phyloP scores from a whole-genome alignment of 35 echinoderm and acorn worm species.

The Ophioderma brevispina region DNA sequence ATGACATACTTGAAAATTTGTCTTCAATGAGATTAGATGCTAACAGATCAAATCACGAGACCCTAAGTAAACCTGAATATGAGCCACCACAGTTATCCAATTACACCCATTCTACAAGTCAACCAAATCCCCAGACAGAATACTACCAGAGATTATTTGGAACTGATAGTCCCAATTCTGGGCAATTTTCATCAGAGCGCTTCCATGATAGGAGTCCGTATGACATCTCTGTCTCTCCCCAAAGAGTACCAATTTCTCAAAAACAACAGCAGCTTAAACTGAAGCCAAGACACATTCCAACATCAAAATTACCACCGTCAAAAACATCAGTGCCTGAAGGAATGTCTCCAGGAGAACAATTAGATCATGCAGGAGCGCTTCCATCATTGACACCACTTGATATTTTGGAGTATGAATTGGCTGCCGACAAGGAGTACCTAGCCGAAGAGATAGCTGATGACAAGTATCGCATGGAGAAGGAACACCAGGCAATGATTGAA shows the following conservation, averaged over 20 bases:
- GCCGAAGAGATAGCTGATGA: background rate
- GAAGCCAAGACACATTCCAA: background rate
- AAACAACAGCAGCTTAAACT: background rate
- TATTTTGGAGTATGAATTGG: background rate
- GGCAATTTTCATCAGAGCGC: background rate
- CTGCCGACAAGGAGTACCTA: background rate
- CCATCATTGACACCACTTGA: background rate
- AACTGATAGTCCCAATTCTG: background rate
- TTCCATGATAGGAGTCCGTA: background rate
- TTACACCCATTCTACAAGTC: background rate
- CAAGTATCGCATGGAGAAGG: background rate
- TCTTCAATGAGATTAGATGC: background rate
- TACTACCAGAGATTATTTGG: background rate
- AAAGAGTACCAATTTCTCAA: background rate
- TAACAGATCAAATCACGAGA: background rate
- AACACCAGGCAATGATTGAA: background rate
- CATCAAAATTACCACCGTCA: background rate
- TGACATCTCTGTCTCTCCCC: background rate
- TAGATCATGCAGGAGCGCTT: background rate
- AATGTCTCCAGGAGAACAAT: background rate
- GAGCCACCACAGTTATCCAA: too few relatives aligned
- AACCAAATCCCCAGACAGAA: background rate
- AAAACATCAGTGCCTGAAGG: background rate
- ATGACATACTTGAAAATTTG: background rate
- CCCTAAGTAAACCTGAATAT: too few relatives aligned